Evolutionary conservation across 37 sponge, comb jelly and placozoan species (phyloP).

Genomic region (Aplysina aerophoba): DNA sequence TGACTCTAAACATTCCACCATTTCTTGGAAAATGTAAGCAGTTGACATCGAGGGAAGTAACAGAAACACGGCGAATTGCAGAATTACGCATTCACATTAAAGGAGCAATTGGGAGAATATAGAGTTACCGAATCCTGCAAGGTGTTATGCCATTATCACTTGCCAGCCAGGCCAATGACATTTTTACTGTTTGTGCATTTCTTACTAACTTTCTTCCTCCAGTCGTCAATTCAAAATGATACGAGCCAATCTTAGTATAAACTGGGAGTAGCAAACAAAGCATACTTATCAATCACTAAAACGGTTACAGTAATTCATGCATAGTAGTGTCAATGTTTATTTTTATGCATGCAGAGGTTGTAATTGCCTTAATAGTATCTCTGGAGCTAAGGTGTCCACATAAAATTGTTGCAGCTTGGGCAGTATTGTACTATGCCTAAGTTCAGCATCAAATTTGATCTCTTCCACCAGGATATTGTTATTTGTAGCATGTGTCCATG

Average conservation of each 20-base stretch:
- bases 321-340: not conserved
- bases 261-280: too few relatives aligned
- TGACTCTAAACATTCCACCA: too few relatives aligned
- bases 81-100: constrained; percentile 51
- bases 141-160: constrained; percentile 37
- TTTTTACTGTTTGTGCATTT: constrained; percentile 49
- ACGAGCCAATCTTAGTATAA: too few relatives aligned
- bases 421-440: not conserved
- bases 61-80: constrained; percentile 31
- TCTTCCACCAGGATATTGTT: not conserved
- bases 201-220: constrained; percentile 50
- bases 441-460: not conserved
- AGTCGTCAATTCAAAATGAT: not conserved
- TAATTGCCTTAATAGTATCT: not conserved
- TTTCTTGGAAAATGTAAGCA: too few relatives aligned
- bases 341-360: not conserved
- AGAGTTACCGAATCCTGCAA: constrained; percentile 42
- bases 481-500: not conserved
- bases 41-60: constrained; percentile 3
- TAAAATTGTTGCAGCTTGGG: not conserved
- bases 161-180: constrained; percentile 33
- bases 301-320: too few relatives aligned
- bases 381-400: not conserved
- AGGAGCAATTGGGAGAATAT: constrained; percentile 46
- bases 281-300: too few relatives aligned